Percentiles rank a stretch among this genome's conserved stretches.
Evolutionary conservation across 2,888 invertebrate species (phyloP).

Genomic region (Xylota sylvarum): DNA sequence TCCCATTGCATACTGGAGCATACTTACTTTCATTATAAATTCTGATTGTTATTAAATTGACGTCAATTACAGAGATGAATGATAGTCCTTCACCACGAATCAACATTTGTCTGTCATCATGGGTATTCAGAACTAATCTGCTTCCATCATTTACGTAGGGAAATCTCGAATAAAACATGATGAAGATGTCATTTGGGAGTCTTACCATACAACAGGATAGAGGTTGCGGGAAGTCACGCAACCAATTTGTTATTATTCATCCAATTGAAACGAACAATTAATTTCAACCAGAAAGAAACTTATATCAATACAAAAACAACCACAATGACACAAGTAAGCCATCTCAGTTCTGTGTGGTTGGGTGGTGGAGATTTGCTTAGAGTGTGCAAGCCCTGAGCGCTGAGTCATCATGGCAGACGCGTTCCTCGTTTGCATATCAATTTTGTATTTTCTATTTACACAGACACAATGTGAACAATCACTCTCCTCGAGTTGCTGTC

Average conservation of each 20-base stretch:
- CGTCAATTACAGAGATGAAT: conserved; percentile 66
- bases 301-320: conserved; percentile 34
- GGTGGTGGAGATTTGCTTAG: conserved; percentile 11
- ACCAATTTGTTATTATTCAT: conserved; percentile 36
- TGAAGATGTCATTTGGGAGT: conserved; percentile 51
- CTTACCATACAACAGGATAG: not conserved
- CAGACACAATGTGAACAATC: conserved; percentile 47
- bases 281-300: conserved; percentile 29
- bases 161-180: conserved; percentile 44
- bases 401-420: conserved; percentile 45
- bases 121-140: conserved; percentile 45
- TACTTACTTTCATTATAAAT: not conserved
- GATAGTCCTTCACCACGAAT: conserved; percentile 9
- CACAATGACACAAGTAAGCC: not conserved
- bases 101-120: conserved; percentile 40
- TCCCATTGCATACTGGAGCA: not conserved
- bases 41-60: conserved; percentile 70
- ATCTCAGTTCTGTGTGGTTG: no score
- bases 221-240: conserved; percentile 45
- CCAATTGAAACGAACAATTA: conserved; percentile 64
- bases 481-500: conserved; percentile 23
- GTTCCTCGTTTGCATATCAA: conserved; percentile 58
- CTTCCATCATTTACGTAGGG: conserved; percentile 38
- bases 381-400: not conserved
- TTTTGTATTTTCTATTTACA: conserved; percentile 50